phyloP scores from a whole-genome alignment of 2,113 vertebrate genomes.

The Dasypus novemcinctus region DNA sequence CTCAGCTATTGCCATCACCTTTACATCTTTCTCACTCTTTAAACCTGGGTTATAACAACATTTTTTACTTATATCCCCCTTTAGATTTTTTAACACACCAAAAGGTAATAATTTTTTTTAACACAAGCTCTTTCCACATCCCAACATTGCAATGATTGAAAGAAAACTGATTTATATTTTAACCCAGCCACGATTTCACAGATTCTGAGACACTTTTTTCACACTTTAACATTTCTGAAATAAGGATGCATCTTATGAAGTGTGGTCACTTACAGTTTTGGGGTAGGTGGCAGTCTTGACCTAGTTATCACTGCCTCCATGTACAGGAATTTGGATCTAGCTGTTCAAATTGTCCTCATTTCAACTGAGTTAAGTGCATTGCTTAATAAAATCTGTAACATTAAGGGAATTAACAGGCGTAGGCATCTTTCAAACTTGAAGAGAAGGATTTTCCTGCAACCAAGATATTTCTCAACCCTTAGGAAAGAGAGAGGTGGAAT shows the following conservation, averaged over 20 bases:
- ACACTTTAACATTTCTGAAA: slow-evolving; percentile 29
- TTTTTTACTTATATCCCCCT: background rate
- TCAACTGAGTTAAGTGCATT: background rate
- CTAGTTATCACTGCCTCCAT: background rate
- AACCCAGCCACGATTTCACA: background rate
- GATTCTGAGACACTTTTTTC: background rate
- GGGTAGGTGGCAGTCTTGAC: background rate
- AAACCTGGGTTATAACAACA: background rate
- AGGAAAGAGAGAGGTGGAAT: background rate
- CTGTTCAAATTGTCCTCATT: background rate
- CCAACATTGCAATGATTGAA: background rate
- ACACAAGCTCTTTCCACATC: background rate
- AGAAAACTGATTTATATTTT: background rate
- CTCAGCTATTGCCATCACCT: background rate
- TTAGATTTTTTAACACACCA: slow-evolving; percentile 18
- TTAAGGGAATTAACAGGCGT: background rate
- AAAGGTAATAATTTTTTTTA: slow-evolving; percentile 28
- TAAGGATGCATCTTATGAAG: background rate
- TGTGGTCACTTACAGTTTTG: background rate
- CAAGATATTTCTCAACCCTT: background rate
- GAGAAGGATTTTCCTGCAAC: background rate
- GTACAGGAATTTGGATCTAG: background rate
- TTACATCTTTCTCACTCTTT: background rate
- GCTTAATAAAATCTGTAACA: slow-evolving; percentile 38
- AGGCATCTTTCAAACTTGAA: background rate